These are phyloP conservation scores for Helicoverpa zea DNA, from an alignment of 1,140 invertebrate genomes.

Conservation along the genomic window DNA sequence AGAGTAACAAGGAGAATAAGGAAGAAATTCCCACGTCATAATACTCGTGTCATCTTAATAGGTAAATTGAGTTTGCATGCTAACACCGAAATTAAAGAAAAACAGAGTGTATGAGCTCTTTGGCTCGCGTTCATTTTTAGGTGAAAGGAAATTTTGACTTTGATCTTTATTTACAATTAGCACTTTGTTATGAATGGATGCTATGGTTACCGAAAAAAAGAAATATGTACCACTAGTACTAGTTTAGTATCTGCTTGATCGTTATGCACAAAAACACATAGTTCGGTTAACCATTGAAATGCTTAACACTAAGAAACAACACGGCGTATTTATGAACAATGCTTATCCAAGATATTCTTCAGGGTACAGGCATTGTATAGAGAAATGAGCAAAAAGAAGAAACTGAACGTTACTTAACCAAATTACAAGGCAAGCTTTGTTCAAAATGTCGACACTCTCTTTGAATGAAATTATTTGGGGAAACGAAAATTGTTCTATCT, in stretches of 20 bases:
- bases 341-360: neutral
- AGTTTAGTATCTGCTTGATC: no score
- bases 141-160: neutral
- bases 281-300: neutral
- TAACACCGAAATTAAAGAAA: slow-evolving; percentile 18
- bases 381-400: slow-evolving; percentile 18
- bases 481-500: slow-evolving; percentile 16
- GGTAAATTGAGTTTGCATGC: slow-evolving; percentile 11
- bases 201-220: neutral
- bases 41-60: neutral
- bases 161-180: neutral
- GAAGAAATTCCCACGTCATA: neutral
- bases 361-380: neutral
- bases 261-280: no score
- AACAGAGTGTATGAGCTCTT: slow-evolving; percentile 6
- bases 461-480: slow-evolving; percentile 28
- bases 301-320: slow-evolving; percentile 21
- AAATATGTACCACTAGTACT: neutral
- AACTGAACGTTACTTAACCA: neutral
- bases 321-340: slow-evolving; percentile 5
- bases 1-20: neutral
- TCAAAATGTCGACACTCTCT: slow-evolving; percentile 20
- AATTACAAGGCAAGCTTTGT: slow-evolving; percentile 8
- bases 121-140: neutral
- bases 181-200: neutral